Conservation (phyloP, 2,113 vertebrate species). For the Hippotragus niger region DNA sequence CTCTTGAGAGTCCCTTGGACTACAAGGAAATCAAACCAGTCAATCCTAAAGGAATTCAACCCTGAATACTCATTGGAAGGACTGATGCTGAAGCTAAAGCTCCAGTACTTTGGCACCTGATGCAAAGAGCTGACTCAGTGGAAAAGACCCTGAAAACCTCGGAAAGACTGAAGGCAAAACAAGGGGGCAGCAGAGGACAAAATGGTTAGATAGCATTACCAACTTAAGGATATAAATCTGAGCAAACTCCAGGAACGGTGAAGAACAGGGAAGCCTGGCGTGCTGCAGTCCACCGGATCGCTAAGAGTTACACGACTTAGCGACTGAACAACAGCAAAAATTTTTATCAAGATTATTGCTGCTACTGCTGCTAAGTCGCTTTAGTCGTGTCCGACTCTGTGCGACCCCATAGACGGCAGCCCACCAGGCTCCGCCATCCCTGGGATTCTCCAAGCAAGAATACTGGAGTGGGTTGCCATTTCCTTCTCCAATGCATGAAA, state of each 20-base stretch:
- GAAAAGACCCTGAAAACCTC: background rate
- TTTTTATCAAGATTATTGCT: background rate
- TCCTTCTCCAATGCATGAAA: too few relatives aligned
- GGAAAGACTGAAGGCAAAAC: background rate
- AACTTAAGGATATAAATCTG: background rate
- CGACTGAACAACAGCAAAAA: background rate
- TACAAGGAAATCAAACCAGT: background rate
- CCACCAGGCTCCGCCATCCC: too few relatives aligned
- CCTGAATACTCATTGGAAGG: background rate
- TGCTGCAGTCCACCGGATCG: background rate
- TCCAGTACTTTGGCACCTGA: background rate
- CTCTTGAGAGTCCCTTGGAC: background rate
- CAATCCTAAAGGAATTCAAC: background rate
- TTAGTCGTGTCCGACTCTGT: too few relatives aligned
- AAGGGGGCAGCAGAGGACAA: background rate
- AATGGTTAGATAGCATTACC: background rate
- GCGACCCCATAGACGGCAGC: too few relatives aligned
- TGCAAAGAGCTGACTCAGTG: background rate
- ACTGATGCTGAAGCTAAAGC: background rate
- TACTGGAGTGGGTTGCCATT: too few relatives aligned
- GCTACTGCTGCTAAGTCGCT: too few relatives aligned
- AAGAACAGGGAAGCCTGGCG: background rate
- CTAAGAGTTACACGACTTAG: background rate
- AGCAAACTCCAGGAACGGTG: background rate
- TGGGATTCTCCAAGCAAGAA: too few relatives aligned